Evolutionary conservation across 1,140 invertebrate genomes (phyloP).

Genomic region (Zaprionus inermis): DNA sequence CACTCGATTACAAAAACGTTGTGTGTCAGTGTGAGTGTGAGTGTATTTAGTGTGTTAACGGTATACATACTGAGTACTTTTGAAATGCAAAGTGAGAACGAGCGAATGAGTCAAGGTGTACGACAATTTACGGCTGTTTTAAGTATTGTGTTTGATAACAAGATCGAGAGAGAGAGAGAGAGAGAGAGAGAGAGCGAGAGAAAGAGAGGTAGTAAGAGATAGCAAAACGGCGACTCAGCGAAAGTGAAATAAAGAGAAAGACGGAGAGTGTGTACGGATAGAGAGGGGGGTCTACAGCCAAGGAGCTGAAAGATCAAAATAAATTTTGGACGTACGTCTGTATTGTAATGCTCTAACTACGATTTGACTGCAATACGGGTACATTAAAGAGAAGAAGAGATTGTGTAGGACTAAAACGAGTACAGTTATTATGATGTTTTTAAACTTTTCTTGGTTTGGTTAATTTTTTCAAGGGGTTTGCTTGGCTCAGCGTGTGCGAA

Average conservation of each 20-base stretch:
- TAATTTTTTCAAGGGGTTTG: neutral
- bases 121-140: conserved; percentile 31
- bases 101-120: conserved; percentile 38
- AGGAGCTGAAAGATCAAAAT: conserved; percentile 6
- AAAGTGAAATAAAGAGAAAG: neutral
- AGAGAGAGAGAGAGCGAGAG: conserved; percentile 15
- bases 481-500: neutral
- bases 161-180: too few relatives aligned
- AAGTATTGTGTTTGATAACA: conserved; percentile 30
- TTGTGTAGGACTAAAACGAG: conserved; percentile 30
- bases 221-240: neutral
- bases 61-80: conserved; percentile 16
- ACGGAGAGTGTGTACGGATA: neutral
- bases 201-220: conserved; percentile 10
- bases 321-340: conserved; percentile 6
- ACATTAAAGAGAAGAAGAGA: conserved; percentile 20
- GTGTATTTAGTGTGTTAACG: conserved; percentile 11
- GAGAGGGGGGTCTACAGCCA: neutral
- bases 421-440: conserved; percentile 22
- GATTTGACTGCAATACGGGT: conserved; percentile 14
- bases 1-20: conserved; percentile 27
- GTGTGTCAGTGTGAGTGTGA: conserved; percentile 2
- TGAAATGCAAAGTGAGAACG: conserved; percentile 39
- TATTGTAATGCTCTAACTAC: conserved; percentile 32
- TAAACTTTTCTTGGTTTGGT: conserved; percentile 10